Conservation (phyloP, 2,888 invertebrate species). For the Eulithis testata region DNA sequence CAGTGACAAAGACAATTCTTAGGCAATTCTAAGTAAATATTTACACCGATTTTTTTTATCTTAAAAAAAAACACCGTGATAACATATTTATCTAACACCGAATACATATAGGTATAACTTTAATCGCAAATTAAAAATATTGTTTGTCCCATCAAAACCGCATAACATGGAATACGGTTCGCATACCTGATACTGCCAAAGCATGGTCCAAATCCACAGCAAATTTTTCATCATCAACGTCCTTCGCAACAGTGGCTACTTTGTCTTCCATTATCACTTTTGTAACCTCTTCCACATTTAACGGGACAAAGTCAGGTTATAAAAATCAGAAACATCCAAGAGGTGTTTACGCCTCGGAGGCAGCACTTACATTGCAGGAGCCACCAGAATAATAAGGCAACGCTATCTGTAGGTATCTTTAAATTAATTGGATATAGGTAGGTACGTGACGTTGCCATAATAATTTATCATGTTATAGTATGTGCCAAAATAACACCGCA, state of each 20-base stretch:
- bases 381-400: conserved; percentile 22
- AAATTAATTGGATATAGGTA: conserved; percentile 38
- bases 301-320: not conserved
- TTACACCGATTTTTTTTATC: no score
- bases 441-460: conserved; percentile 20
- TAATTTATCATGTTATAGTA: not conserved
- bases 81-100: no score
- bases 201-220: conserved; percentile 69
- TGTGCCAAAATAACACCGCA: no score
- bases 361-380: conserved; percentile 24
- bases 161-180: no score
- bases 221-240: conserved; percentile 50
- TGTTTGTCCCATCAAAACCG: no score
- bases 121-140: no score
- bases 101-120: no score
- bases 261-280: conserved; percentile 47
- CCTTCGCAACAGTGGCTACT: conserved; percentile 55
- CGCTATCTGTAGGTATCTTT: conserved; percentile 42
- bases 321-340: conserved; percentile 21
- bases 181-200: conserved; percentile 55
- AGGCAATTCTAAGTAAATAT: no score
- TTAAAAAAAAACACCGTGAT: no score
- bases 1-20: no score
- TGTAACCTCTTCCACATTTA: not conserved
- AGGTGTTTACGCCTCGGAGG: conserved; percentile 29